Conservation (phyloP, 2,888 invertebrate species). For the Harpalus rufipes region DNA sequence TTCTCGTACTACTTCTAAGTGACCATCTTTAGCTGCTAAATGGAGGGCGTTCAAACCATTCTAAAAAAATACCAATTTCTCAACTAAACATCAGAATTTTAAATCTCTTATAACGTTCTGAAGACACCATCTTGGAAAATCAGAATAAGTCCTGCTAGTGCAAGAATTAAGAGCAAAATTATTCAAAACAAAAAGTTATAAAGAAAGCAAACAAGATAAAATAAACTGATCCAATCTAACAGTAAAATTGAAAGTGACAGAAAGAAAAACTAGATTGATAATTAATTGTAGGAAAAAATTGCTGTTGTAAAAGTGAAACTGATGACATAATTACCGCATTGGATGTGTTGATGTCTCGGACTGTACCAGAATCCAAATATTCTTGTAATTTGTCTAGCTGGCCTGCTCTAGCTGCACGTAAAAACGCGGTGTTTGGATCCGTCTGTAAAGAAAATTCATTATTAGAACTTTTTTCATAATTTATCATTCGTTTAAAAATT, state of each 20-base stretch:
- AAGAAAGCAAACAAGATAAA: not conserved
- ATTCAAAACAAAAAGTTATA: not conserved
- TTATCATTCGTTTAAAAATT: too few relatives aligned
- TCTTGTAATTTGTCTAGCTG: slow-evolving; percentile 97
- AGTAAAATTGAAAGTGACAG: not conserved
- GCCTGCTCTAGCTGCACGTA: slow-evolving; percentile 97
- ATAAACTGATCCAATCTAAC: not conserved
- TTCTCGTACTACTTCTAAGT: slow-evolving; percentile 94
- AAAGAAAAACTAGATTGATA: not conserved
- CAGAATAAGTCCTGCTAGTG: too few relatives aligned
- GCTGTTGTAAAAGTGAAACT: slow-evolving; percentile 29
- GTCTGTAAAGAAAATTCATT: slow-evolving; percentile 81
- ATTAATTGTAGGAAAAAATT: slow-evolving; percentile 31
- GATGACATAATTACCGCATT: slow-evolving; percentile 87
- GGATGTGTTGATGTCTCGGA: slow-evolving; percentile 97
- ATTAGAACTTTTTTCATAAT: not conserved
- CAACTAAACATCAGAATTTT: not conserved
- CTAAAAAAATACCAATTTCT: slow-evolving; percentile 77
- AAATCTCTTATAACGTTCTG: too few relatives aligned
- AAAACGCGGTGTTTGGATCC: slow-evolving; percentile 97
- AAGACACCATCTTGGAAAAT: too few relatives aligned
- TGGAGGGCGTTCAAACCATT: slow-evolving; percentile 98
- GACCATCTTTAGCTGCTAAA: slow-evolving; percentile 98
- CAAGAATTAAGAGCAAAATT: too few relatives aligned
- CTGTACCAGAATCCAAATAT: slow-evolving; percentile 90